These are phyloP conservation scores for Lycopodina hypogea DNA, from an alignment of 37 sponge, comb jelly and placozoan species.

Conservation along the genomic window DNA sequence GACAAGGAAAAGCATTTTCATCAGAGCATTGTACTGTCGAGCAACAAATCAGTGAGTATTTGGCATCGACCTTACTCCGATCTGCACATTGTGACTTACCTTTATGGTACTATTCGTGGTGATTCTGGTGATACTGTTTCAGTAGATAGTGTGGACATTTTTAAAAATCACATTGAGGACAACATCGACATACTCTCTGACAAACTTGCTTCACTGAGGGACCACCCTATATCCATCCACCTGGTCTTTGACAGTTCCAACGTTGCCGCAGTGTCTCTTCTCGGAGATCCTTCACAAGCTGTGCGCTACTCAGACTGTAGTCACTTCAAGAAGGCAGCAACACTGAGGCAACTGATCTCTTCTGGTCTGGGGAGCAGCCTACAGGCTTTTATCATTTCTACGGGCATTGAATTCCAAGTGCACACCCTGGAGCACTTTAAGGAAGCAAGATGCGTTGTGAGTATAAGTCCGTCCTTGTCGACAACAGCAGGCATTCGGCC, in stretches of 20 bases:
- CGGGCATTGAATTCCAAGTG: slow-evolving; percentile 49
- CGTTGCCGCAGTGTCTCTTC: background rate
- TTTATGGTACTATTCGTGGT: background rate
- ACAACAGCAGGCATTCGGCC: background rate
- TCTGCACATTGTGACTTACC: slow-evolving; percentile 15
- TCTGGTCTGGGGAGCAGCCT: slow-evolving; percentile 50
- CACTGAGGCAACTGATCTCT: slow-evolving; percentile 55
- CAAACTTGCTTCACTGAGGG: background rate
- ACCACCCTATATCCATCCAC: slow-evolving; percentile 9
- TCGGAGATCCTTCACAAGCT: slow-evolving; percentile 40
- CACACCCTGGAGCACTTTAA: slow-evolving; percentile 24
- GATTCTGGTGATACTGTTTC: background rate
- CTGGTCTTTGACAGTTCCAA: slow-evolving; percentile 12
- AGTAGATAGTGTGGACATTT: background rate
- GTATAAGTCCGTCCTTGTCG: slow-evolving; percentile 38
- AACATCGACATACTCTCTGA: background rate
- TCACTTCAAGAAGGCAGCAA: slow-evolving; percentile 79
- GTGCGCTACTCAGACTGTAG: slow-evolving; percentile 67
- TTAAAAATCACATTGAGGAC: slow-evolving; percentile 7
- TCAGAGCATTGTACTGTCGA: background rate
- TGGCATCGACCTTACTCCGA: slow-evolving; percentile 19
- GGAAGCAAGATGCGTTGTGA: slow-evolving; percentile 9
- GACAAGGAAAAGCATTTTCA: background rate
- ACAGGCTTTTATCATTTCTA: slow-evolving; percentile 72
- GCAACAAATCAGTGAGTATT: background rate